A percentile compares a stretch with the other conserved stretches of the same genome.
Conservation (phyloP, 2,113 vertebrate species). For the Peromyscus maniculatus region DNA sequence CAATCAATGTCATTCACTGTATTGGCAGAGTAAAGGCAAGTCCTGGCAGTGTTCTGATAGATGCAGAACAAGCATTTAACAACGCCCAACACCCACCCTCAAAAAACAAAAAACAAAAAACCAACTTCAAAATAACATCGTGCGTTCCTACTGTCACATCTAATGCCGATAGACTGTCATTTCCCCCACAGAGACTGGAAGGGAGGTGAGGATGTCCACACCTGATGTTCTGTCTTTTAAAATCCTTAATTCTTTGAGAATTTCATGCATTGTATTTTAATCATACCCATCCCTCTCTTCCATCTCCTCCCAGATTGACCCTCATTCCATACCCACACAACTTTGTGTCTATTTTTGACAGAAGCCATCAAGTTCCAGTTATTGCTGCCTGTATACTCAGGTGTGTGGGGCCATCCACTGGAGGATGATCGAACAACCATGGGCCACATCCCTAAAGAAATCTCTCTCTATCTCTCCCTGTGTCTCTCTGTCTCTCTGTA, state of each 20-base stretch:
- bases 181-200: background rate
- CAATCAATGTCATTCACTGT: background rate
- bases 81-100: background rate
- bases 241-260: background rate
- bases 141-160: background rate
- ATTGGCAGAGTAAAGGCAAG: background rate
- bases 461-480: background rate
- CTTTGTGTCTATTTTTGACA: background rate
- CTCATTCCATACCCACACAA: background rate
- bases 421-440: background rate
- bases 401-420: background rate
- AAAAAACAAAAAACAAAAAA: background rate
- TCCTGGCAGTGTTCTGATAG: background rate
- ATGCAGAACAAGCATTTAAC: background rate
- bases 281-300: background rate
- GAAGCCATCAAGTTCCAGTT: background rate
- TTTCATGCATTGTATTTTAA: background rate
- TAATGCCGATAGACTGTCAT: background rate
- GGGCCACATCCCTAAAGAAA: background rate
- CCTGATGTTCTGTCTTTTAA: background rate
- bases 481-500: background rate
- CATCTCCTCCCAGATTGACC: background rate
- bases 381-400: background rate
- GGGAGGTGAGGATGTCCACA: background rate
- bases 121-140: background rate